Conservation (phyloP, 1,140 invertebrate species). For the Panagrolaimus sp. region DNA sequence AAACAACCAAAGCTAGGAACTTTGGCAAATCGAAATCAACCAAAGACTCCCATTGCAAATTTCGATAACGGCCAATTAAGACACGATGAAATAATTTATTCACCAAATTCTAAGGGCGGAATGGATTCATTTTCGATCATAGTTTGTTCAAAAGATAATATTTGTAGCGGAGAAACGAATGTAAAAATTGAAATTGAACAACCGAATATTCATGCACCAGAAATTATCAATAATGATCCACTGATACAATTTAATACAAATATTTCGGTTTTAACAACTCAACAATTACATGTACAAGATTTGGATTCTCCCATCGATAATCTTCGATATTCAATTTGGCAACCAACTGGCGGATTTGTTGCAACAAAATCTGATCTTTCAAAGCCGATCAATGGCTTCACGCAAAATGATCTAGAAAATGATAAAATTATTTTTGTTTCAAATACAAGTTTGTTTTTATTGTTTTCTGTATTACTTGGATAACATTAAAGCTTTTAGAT, state of each 20-base stretch:
- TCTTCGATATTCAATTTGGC: constrained; percentile 43
- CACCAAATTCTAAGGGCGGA: not conserved
- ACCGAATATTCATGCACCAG: constrained; percentile 14
- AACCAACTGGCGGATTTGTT: constrained; percentile 42
- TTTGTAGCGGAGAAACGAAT: not conserved
- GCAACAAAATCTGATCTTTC: constrained; percentile 22
- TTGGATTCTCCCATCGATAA: constrained; percentile 37
- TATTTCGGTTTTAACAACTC: not conserved
- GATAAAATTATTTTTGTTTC: constrained; percentile 33
- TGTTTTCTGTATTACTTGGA: not conserved
- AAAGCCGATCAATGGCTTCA: constrained; percentile 37
- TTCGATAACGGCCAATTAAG: not conserved
- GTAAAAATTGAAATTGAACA: not conserved
- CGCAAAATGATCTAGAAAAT: constrained; percentile 46
- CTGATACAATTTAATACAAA: constrained; percentile 7
- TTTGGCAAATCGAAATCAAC: not conserved
- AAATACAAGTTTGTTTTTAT: constrained; percentile 15
- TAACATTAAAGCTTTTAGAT: constrained; percentile 17
- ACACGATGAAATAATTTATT: not conserved
- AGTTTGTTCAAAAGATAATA: not conserved
- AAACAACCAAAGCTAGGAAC: not conserved
- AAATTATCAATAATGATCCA: constrained; percentile 20
- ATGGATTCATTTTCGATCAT: not conserved
- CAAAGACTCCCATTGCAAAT: not conserved
- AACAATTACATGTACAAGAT: constrained; percentile 25